phyloP scores from a whole-genome alignment of 2,113 vertebrate species.

The Siniperca chuatsi region DNA sequence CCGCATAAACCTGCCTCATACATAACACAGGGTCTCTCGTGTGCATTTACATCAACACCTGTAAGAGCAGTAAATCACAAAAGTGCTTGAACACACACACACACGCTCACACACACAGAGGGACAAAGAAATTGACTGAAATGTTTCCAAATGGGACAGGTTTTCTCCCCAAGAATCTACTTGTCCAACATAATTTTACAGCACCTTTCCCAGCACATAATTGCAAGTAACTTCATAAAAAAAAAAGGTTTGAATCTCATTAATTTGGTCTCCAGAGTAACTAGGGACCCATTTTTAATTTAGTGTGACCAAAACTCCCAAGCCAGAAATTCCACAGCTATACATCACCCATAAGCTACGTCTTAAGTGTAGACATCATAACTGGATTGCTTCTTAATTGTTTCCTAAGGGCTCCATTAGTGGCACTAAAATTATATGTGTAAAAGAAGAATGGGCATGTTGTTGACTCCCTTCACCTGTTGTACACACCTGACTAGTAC shows the following conservation, averaged over 20 bases:
- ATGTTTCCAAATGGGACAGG: not conserved
- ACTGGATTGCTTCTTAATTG: conserved; percentile 57
- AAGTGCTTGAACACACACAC: not conserved
- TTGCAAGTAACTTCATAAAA: not conserved
- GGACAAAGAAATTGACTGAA: not conserved
- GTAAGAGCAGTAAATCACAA: not conserved
- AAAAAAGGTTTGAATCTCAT: not conserved
- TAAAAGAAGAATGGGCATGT: conserved; percentile 43
- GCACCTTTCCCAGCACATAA: not conserved
- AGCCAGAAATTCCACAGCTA: conserved; percentile 6
- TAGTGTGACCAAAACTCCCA: conserved; percentile 25
- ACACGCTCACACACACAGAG: not conserved
- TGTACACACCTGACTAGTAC: conserved; percentile 41
- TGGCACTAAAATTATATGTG: conserved; percentile 34
- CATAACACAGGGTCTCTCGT: not conserved
- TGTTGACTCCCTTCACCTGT: conserved; percentile 35
- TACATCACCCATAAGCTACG: conserved; percentile 25
- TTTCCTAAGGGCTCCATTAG: conserved; percentile 67
- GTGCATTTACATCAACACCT: conserved; percentile 17
- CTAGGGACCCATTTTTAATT: conserved; percentile 16
- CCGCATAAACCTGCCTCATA: not conserved
- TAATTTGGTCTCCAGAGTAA: not conserved
- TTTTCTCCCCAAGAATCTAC: not conserved
- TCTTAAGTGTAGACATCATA: conserved; percentile 43
- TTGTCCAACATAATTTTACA: not conserved